Base-by-base conservation (phyloP, 2,797 vertebrate species). In the Danionella dracula region DNA sequence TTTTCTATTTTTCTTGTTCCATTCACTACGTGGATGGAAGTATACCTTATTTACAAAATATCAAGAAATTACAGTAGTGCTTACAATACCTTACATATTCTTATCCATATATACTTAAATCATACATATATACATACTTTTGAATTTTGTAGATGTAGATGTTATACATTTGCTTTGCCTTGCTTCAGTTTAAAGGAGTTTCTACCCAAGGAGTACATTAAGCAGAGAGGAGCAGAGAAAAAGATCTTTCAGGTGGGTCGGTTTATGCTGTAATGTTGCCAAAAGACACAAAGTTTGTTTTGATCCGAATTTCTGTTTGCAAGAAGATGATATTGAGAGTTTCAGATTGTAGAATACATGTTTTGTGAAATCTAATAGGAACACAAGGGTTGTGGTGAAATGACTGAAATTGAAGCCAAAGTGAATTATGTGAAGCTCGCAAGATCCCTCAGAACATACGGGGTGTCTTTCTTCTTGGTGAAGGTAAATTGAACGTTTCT, bases 361-460 rank as follows among this genome's bases (percentile, higher is more conserved):
- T n/a, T 63, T 34, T 4, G 11, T 61, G 40, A 27, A n/a, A 27
- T 64, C n/a, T 42, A 5, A 50, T 81, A 98, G 95, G 95, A 98
- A 0, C 96, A 99, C 82, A 97, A 94, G 77, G 93, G 88, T 79
- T 97, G 92, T 56, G 95, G 94, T 1, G 96, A 97, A 81, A 97
- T 97, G 94, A 91, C 83, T 0, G 96, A 98, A 77, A 97, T 98
- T 29, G 94, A 98, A 80, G 94, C 94, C 41, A 98, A 97, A 80
- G 95, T 96, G 72, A 97, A 98, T 70, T 98, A 98, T 0, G 96
- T 98, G 73, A 98, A 98, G 76, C 83, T 98, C 0, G 95, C 96
- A 1, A 90, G 96, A 8, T 98, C 96, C 13, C 86, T 98, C 53
- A 86, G 90, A 75, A 98, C 96, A 0, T 98, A 98, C 0, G 96